phyloP scores from a whole-genome alignment of 2,113 vertebrate species.

The Solenodon paradoxus region DNA sequence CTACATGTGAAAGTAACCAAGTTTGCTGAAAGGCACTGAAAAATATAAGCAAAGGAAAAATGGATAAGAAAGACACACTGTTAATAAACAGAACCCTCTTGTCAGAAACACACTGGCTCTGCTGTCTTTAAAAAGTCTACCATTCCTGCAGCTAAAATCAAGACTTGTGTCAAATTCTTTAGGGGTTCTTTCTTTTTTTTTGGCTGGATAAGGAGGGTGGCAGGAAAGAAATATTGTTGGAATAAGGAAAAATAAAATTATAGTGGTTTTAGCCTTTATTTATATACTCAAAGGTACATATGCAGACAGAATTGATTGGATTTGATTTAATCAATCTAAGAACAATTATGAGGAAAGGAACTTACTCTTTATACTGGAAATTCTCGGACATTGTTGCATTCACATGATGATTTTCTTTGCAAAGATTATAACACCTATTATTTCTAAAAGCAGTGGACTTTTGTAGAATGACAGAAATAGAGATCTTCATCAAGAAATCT shows the following conservation, averaged over 20 bases:
- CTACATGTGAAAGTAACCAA: constrained; percentile 25
- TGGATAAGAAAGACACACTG: constrained; percentile 57
- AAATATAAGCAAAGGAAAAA: constrained; percentile 32
- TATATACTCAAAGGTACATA: background rate
- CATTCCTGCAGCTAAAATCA: constrained; percentile 45
- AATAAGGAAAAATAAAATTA: background rate
- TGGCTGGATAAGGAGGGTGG: background rate
- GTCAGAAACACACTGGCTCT: constrained; percentile 61
- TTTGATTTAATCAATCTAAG: background rate
- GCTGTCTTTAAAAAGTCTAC: constrained; percentile 57
- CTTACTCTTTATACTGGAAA: background rate
- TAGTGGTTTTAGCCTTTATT: background rate
- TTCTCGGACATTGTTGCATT: background rate
- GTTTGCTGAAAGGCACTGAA: background rate
- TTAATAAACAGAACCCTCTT: constrained; percentile 77
- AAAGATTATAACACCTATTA: background rate
- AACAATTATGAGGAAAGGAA: background rate
- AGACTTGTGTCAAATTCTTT: constrained; percentile 43
- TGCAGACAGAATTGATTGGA: background rate
- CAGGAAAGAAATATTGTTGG: background rate
- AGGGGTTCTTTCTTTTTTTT: background rate
- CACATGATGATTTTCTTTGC: background rate
- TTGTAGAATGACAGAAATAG: background rate
- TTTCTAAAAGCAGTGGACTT: constrained; percentile 34
- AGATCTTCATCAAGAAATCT: background rate